These are phyloP conservation scores for Rosalia funebris DNA, from an alignment of 2,888 invertebrate genomes.

Conservation along the genomic window DNA sequence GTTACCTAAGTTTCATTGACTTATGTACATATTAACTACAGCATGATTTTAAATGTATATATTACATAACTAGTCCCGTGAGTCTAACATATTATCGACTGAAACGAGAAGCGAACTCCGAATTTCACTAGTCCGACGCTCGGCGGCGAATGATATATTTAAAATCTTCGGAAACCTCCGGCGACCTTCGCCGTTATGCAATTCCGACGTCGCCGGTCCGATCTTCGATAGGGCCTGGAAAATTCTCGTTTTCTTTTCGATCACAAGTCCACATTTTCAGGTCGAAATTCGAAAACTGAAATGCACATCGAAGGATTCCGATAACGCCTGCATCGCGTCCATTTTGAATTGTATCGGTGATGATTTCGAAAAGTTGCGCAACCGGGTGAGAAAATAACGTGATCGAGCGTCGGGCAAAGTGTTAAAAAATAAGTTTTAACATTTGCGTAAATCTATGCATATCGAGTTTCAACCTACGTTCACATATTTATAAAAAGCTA, in stretches of 20 bases:
- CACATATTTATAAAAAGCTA: too few relatives aligned
- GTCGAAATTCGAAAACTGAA: too few relatives aligned
- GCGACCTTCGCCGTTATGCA: slow-evolving; percentile 7
- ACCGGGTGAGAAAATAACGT: background rate
- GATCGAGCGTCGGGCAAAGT: background rate
- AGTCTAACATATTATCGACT: slow-evolving; percentile 52
- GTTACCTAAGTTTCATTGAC: slow-evolving; percentile 17
- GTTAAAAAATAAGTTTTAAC: background rate
- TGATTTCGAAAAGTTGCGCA: slow-evolving; percentile 26
- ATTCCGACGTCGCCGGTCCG: background rate
- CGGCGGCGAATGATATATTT: slow-evolving; percentile 43
- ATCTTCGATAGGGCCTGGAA: slow-evolving; percentile 8
- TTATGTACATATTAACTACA: slow-evolving; percentile 27
- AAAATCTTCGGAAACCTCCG: slow-evolving; percentile 42
- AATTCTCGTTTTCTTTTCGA: background rate
- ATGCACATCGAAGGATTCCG: too few relatives aligned
- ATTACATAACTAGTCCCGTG: slow-evolving; percentile 45
- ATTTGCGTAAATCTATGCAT: background rate
- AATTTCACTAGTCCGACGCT: slow-evolving; percentile 44
- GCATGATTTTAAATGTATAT: slow-evolving; percentile 34
- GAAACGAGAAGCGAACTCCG: slow-evolving; percentile 42
- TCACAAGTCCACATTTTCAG: background rate
- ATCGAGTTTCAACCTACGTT: too few relatives aligned
- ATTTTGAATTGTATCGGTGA: background rate
- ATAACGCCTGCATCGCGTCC: background rate